These are phyloP conservation scores for Bradypus variegatus DNA, from an alignment of 2,797 vertebrate genomes.

Conservation along the genomic window DNA sequence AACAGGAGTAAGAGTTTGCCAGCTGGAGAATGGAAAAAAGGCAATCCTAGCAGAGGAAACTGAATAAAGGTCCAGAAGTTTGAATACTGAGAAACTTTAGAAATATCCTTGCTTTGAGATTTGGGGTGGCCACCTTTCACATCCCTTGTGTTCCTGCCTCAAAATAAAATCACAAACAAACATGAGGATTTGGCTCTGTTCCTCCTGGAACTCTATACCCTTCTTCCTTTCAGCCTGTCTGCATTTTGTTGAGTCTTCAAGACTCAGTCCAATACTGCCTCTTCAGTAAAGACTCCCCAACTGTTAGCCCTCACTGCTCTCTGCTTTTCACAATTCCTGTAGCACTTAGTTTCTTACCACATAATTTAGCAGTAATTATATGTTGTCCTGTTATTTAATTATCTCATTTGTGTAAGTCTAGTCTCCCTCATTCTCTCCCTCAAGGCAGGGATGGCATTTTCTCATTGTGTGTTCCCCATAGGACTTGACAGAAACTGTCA, in stretches of 20 bases:
- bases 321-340: conserved; percentile 25
- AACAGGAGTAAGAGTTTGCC: neutral
- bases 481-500: conserved; percentile 32
- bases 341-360: conserved; percentile 46
- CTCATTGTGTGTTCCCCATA: neutral
- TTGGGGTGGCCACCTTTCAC: neutral
- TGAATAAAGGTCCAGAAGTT: neutral
- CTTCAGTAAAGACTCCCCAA: neutral
- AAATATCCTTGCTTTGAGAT: conserved; percentile 1
- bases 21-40: neutral
- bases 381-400: conserved; percentile 57
- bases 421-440: conserved; percentile 39
- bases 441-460: conserved; percentile 43
- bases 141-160: neutral
- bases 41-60: neutral
- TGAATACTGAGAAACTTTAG: conserved; percentile 10
- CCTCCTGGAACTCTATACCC: neutral
- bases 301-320: conserved; percentile 20
- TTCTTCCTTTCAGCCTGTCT: neutral
- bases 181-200: neutral
- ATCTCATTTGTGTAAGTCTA: conserved; percentile 39
- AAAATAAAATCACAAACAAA: neutral
- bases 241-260: neutral
- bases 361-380: conserved; percentile 51
- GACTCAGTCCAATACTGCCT: neutral